Percentiles rank a stretch among this genome's conserved stretches.
Evolutionary conservation across 2,888 invertebrate genomes (phyloP).

Genomic region (Eupithecia subumbrata): DNA sequence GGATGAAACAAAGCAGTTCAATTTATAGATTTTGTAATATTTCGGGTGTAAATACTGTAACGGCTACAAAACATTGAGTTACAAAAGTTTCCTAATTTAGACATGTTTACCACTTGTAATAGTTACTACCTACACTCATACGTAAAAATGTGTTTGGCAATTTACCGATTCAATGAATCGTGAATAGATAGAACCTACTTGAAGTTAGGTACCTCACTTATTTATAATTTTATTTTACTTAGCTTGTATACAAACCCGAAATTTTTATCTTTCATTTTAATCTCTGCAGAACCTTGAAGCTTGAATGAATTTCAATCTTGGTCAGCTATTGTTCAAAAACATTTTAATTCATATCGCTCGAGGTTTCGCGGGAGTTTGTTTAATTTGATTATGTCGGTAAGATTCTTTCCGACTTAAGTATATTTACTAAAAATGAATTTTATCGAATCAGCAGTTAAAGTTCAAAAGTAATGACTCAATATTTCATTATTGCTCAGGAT

Average conservation of each 20-base stretch:
- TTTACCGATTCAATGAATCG: neutral
- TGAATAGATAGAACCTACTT: neutral
- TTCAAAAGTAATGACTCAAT: neutral
- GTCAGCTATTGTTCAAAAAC: slow-evolving; percentile 19
- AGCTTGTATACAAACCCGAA: neutral
- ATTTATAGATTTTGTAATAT: neutral
- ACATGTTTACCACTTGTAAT: neutral
- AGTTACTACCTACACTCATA: neutral
- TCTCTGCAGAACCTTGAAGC: slow-evolving; percentile 18
- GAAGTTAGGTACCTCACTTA: neutral
- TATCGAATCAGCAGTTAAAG: neutral
- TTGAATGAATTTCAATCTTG: slow-evolving; percentile 23
- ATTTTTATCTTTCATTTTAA: slow-evolving; percentile 9
- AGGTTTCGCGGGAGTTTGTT: slow-evolving; percentile 15
- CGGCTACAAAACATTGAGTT: neutral
- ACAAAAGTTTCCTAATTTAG: neutral
- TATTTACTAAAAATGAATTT: neutral
- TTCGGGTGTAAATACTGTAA: neutral
- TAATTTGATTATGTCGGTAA: neutral
- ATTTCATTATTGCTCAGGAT: neutral
- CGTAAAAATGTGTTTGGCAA: neutral
- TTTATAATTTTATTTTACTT: neutral
- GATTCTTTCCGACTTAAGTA: neutral
- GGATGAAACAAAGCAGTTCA: slow-evolving; percentile 4
- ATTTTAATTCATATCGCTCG: slow-evolving; percentile 21